These are phyloP conservation scores for Nomada ferruginata DNA, from an alignment of 2,888 invertebrate species.

Conservation along the genomic window DNA sequence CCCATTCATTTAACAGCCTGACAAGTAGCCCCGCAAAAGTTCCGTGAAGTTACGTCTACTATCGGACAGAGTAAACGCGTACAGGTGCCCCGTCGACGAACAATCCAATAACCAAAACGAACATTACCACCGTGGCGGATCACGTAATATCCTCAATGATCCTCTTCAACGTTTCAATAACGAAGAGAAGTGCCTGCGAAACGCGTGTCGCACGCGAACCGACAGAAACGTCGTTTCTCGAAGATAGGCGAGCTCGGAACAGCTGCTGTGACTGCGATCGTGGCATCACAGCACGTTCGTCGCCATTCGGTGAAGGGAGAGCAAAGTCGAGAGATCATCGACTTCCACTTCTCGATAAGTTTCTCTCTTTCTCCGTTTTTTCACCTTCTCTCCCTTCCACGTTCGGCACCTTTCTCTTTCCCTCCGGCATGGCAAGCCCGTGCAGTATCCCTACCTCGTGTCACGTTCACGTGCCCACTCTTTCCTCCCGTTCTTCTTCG, in stretches of 20 bases:
- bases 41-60: not conserved
- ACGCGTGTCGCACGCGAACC: constrained; percentile 2
- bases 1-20: not conserved
- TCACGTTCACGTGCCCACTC: constrained; percentile 5
- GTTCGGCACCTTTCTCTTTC: constrained; percentile 18
- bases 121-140: constrained; percentile 27
- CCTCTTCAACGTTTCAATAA: not conserved
- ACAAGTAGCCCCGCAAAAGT: not conserved
- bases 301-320: constrained; percentile 79
- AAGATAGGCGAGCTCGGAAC: constrained; percentile 64
- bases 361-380: constrained; percentile 31
- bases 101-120: not conserved
- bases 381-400: constrained; percentile 32
- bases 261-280: constrained; percentile 76
- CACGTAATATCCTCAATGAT: constrained; percentile 5
- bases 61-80: not conserved
- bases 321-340: constrained; percentile 79
- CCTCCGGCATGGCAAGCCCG: constrained; percentile 4
- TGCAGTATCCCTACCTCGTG: constrained; percentile 36
- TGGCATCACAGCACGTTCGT: constrained; percentile 70
- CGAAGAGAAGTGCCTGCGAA: constrained; percentile 2
- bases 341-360: constrained; percentile 65
- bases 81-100: constrained; percentile 10
- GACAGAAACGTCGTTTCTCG: constrained; percentile 24
- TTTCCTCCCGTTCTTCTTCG: constrained; percentile 51